These are phyloP conservation scores for Ennomos fuscantarius DNA, from an alignment of 2,888 invertebrate species.

Conservation along the genomic window DNA sequence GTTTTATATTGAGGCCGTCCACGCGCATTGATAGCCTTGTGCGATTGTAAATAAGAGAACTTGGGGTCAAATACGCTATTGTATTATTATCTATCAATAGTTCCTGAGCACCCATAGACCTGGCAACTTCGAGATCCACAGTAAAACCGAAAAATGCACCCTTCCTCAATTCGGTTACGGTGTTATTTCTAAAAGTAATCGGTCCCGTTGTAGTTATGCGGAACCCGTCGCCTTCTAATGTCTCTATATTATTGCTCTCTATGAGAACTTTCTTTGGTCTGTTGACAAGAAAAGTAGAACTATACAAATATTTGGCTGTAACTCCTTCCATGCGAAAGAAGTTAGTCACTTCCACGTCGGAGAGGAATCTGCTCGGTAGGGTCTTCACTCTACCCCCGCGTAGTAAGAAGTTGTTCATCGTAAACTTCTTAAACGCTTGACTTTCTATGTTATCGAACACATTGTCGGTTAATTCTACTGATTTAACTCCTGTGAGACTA, in stretches of 20 bases:
- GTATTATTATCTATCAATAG: conserved; percentile 88
- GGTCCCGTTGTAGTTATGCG: conserved; percentile 86
- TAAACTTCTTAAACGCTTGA: conserved; percentile 92
- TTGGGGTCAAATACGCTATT: conserved; percentile 81
- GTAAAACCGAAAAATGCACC: conserved; percentile 87
- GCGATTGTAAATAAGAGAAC: conserved; percentile 85
- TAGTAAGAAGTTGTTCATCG: conserved; percentile 87
- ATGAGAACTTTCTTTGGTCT: conserved; percentile 87
- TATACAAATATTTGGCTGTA: conserved; percentile 86
- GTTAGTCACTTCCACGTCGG: conserved; percentile 89
- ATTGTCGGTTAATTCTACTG: conserved; percentile 87
- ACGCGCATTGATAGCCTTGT: conserved; percentile 83
- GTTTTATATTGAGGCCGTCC: conserved; percentile 85
- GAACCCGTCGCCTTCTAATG: conserved; percentile 88
- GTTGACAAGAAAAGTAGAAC: conserved; percentile 88
- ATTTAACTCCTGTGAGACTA: conserved; percentile 87
- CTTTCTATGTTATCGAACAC: conserved; percentile 86
- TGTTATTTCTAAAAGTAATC: conserved; percentile 88
- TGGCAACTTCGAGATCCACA: conserved; percentile 75
- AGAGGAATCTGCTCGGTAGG: conserved; percentile 89
- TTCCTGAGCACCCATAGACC: conserved; percentile 74
- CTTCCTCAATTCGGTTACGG: conserved; percentile 81
- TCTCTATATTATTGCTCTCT: conserved; percentile 84
- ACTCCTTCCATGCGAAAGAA: conserved; percentile 88
- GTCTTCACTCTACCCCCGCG: conserved; percentile 85